Evolutionary conservation across 2,888 invertebrate species (phyloP).

Genomic region (Mesochorus sp.): DNA sequence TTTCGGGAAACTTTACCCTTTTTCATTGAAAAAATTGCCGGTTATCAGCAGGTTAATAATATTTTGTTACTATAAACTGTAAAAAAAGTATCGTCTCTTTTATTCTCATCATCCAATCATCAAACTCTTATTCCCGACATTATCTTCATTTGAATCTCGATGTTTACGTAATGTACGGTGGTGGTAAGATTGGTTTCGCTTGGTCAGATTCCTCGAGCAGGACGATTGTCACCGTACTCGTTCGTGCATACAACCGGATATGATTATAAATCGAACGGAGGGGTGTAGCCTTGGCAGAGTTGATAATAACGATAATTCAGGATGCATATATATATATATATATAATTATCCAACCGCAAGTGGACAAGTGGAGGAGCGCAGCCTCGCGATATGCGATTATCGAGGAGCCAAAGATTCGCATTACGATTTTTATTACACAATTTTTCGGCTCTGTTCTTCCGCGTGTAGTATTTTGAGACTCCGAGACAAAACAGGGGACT

Average conservation of each 20-base stretch:
- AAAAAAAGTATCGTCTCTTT: too few species aligned
- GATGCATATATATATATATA: background rate
- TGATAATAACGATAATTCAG: conserved; percentile 25
- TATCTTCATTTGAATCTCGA: background rate
- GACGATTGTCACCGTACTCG: conserved; percentile 73
- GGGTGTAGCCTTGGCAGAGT: conserved; percentile 30
- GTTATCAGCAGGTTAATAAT: too few species aligned
- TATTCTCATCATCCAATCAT: background rate
- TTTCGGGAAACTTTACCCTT: too few species aligned
- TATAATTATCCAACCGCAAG: conserved; percentile 31
- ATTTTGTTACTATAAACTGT: too few species aligned
- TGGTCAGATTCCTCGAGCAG: conserved; percentile 66
- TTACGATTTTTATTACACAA: background rate
- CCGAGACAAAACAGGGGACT: background rate
- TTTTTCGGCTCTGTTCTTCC: background rate
- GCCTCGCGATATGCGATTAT: too few species aligned
- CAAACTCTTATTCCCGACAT: conserved; percentile 39
- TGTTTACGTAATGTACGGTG: conserved; percentile 40
- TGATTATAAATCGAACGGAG: conserved; percentile 64
- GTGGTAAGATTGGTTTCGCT: conserved; percentile 67
- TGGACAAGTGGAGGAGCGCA: background rate
- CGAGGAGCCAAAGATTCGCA: conserved; percentile 23
- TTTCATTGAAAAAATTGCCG: too few species aligned
- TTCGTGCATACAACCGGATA: conserved; percentile 79
- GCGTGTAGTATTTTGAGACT: background rate